A percentile compares a stretch with the other conserved stretches of the same genome.
Conservation (phyloP, 2,888 invertebrate genomes). For the Hydraecia micacea region DNA sequence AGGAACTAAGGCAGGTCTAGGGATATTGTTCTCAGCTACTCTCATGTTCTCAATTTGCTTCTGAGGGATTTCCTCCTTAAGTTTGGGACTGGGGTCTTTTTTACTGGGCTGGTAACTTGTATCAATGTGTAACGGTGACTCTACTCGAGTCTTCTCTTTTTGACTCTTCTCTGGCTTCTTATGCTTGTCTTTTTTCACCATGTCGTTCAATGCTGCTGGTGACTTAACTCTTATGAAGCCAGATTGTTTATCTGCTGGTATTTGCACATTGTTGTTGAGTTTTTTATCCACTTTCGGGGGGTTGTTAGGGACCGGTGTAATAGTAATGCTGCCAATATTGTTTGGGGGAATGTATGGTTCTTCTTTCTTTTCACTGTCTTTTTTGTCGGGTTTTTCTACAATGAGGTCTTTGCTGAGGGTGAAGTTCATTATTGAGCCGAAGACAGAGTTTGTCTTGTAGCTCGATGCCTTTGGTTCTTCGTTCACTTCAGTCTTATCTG, state of each 20-base stretch:
- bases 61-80: constrained; percentile 79
- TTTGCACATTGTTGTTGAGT: constrained; percentile 60
- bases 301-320: constrained; percentile 81
- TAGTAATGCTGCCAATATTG: constrained; percentile 86
- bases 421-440: constrained; percentile 78
- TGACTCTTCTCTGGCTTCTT: constrained; percentile 74
- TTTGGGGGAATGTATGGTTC: constrained; percentile 84
- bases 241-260: constrained; percentile 71
- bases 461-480: constrained; percentile 65
- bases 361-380: constrained; percentile 76
- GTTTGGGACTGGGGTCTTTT: constrained; percentile 80
- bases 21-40: constrained; percentile 83
- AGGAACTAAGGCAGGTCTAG: constrained; percentile 82
- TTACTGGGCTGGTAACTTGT: constrained; percentile 78
- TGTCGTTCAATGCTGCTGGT: constrained; percentile 86
- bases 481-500: constrained; percentile 62
- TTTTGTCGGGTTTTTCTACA: constrained; percentile 79
- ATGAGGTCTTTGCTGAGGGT: constrained; percentile 78
- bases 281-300: constrained; percentile 74
- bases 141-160: constrained; percentile 74
- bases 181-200: constrained; percentile 79
- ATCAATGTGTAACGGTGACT: constrained; percentile 81
- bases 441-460: constrained; percentile 70
- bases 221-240: constrained; percentile 85
- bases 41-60: constrained; percentile 84